A percentile compares a stretch with the other conserved stretches of the same genome.
These are phyloP conservation scores for Imbricaverruca yamaguchii DNA, from an alignment of 2,888 invertebrate species.

Conservation along the genomic window DNA sequence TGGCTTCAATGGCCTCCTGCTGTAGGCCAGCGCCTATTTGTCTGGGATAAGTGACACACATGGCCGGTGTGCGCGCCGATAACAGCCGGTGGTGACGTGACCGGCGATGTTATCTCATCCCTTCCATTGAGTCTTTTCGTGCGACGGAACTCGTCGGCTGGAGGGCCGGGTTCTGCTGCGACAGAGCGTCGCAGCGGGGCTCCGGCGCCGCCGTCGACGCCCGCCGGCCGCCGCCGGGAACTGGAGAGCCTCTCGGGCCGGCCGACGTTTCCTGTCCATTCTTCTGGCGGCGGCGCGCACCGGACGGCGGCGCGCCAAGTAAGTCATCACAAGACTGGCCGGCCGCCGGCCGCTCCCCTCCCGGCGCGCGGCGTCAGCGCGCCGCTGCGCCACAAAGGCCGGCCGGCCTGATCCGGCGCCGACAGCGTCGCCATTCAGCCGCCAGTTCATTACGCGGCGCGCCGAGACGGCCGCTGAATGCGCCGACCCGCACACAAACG, in stretches of 20 bases:
- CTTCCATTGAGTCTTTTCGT: background rate
- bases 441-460: slow-evolving; percentile 1
- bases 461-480: background rate
- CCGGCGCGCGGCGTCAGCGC: background rate
- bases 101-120: background rate
- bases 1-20: no score
- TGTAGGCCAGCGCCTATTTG: no score
- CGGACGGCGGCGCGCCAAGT: background rate
- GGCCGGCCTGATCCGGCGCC: background rate
- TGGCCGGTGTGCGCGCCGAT: no score
- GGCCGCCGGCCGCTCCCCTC: background rate
- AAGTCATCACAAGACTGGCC: background rate
- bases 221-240: background rate
- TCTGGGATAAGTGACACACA: no score
- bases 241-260: background rate
- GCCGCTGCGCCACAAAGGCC: background rate
- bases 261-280: background rate
- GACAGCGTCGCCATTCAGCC: background rate
- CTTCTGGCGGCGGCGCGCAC: no score
- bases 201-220: background rate
- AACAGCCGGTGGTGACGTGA: no score
- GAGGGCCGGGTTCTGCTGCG: background rate
- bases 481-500: background rate
- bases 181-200: background rate
- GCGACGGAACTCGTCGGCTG: background rate